Conservation (phyloP, 2,113 vertebrate genomes). For the Paratilapia polleni region DNA sequence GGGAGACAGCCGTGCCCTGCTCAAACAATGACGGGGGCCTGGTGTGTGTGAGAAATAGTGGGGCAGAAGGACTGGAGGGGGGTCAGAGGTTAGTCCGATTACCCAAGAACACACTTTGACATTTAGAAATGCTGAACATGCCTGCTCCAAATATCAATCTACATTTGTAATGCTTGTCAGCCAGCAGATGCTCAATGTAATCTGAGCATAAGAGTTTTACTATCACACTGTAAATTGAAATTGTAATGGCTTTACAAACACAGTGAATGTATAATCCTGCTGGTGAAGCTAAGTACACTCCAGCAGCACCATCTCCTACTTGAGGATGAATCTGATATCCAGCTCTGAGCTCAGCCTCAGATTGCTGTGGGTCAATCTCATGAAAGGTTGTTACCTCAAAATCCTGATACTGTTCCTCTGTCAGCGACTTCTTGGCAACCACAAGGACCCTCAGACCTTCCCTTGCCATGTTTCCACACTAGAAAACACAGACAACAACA, state of each 20-base stretch:
- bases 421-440: slow-evolving; percentile 96
- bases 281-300: not conserved
- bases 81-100: slow-evolving; percentile 53
- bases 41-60: slow-evolving; percentile 29
- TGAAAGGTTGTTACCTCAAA: slow-evolving; percentile 85
- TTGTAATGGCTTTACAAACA: not conserved
- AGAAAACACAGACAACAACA: slow-evolving; percentile 38
- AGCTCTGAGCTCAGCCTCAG: not conserved
- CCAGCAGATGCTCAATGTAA: not conserved
- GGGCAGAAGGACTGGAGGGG: not conserved
- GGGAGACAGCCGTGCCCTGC: slow-evolving; percentile 68
- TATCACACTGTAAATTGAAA: not conserved
- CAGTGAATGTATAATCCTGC: not conserved
- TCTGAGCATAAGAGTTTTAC: not conserved
- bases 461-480: slow-evolving; percentile 98
- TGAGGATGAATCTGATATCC: not conserved
- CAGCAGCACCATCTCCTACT: not conserved
- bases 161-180: not conserved
- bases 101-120: slow-evolving; percentile 60
- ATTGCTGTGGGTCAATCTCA: not conserved
- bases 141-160: slow-evolving; percentile 1
- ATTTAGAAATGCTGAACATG: slow-evolving; percentile 56
- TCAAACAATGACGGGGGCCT: slow-evolving; percentile 51
- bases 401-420: slow-evolving; percentile 96
- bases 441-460: slow-evolving; percentile 95